Evolutionary conservation across 2,797 vertebrate species (phyloP).

Genomic region (Lithobates sylvaticus): DNA sequence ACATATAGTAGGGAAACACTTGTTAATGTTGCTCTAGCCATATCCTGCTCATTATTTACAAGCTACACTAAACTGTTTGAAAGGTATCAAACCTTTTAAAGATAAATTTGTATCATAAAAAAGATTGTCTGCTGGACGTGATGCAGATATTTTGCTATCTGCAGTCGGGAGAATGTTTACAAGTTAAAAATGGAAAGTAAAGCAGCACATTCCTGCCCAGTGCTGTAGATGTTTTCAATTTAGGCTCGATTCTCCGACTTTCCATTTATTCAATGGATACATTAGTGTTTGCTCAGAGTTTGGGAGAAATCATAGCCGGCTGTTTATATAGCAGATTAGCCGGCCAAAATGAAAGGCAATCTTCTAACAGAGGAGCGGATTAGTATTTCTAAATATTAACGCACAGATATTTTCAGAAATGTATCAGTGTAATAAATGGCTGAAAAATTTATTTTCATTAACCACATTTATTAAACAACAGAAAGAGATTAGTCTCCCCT

Average conservation of each 20-base stretch:
- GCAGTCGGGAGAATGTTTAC: constrained; percentile 35
- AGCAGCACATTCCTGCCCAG: constrained; percentile 43
- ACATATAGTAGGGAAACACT: neutral
- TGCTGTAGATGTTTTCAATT: constrained; percentile 62
- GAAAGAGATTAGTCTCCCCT: constrained; percentile 66
- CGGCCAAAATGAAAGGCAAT: constrained; percentile 68
- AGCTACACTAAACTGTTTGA: constrained; percentile 24
- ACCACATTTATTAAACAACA: constrained; percentile 70
- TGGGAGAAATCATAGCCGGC: constrained; percentile 59
- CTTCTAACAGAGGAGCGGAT: constrained; percentile 68
- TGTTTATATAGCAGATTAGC: constrained; percentile 68
- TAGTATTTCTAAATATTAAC: constrained; percentile 71
- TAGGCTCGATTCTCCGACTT: constrained; percentile 58
- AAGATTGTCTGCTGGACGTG: constrained; percentile 10
- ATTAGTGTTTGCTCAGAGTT: constrained; percentile 62
- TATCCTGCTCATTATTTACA: constrained; percentile 15
- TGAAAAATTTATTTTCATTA: constrained; percentile 70
- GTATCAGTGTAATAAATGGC: constrained; percentile 67
- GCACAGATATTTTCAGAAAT: constrained; percentile 69
- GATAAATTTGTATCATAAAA: constrained; percentile 22
- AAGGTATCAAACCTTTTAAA: constrained; percentile 37
- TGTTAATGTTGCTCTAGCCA: neutral
- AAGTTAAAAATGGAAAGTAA: constrained; percentile 58
- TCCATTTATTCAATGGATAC: constrained; percentile 54
- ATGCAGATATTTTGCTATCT: constrained; percentile 48